A percentile compares a stretch with the other conserved stretches of the same genome.
phyloP scores from a whole-genome alignment of 2,797 vertebrate genomes.

The Pagetopsis macropterus region DNA sequence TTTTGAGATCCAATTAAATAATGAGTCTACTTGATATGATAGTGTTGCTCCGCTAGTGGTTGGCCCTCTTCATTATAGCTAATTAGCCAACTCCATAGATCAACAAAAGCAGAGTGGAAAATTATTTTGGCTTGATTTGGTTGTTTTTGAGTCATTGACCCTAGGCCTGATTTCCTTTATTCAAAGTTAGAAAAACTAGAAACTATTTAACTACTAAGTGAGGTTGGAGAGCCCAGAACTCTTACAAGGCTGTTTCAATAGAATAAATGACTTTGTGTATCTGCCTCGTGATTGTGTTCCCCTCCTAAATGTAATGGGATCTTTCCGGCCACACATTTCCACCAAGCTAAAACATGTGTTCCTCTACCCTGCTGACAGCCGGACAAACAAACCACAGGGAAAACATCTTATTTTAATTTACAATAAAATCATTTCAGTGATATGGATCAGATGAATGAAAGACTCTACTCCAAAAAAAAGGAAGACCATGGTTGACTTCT shows the following conservation, averaged over 20 bases:
- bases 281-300: too few species aligned
- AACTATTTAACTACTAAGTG: not conserved
- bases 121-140: constrained; percentile 11
- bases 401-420: too few species aligned
- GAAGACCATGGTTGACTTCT: not conserved
- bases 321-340: too few species aligned
- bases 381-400: too few species aligned
- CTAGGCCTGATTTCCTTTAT: not conserved
- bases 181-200: not conserved
- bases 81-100: not conserved
- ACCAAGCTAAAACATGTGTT: too few species aligned
- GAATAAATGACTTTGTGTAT: too few species aligned
- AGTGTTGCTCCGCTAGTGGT: not conserved
- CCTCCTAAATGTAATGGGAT: too few species aligned
- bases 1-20: not conserved
- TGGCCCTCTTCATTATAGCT: not conserved
- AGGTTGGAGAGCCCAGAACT: too few species aligned
- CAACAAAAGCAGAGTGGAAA: not conserved
- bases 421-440: not conserved
- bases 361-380: too few species aligned
- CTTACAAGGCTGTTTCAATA: too few species aligned
- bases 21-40: not conserved
- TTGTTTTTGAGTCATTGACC: not conserved
- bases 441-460: not conserved
- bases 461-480: not conserved